A percentile compares a stretch with the other conserved stretches of the same genome.
Conservation (phyloP, 2,888 invertebrate genomes). For the Diarsia dahlii region DNA sequence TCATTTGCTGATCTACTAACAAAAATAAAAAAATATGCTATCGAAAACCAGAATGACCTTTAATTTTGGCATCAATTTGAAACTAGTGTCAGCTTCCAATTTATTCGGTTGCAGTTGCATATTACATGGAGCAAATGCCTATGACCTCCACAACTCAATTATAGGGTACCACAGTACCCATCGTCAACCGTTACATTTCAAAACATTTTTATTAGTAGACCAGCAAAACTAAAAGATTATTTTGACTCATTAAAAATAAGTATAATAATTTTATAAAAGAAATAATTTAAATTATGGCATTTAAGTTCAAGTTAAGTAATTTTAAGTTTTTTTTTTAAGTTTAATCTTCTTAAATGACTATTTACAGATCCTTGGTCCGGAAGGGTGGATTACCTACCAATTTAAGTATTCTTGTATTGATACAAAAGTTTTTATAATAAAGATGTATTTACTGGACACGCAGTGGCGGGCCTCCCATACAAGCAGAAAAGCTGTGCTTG, state of each 20-base stretch:
- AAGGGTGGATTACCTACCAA: slow-evolving; percentile 4
- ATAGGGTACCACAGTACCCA: too few species aligned
- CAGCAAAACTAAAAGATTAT: not conserved
- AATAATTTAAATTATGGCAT: slow-evolving; percentile 69
- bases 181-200: not conserved
- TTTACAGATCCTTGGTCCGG: slow-evolving; percentile 61
- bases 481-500: too few species aligned
- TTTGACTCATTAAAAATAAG: slow-evolving; percentile 30
- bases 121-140: too few species aligned
- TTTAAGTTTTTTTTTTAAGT: slow-evolving; percentile 23
- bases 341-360: slow-evolving; percentile 47
- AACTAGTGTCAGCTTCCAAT: too few species aligned
- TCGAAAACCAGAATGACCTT: too few species aligned
- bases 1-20: not conserved
- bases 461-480: too few species aligned
- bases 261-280: slow-evolving; percentile 36
- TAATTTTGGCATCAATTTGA: too few species aligned
- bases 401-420: slow-evolving; percentile 12
- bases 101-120: too few species aligned
- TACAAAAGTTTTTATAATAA: not conserved
- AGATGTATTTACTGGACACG: not conserved
- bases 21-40: not conserved
- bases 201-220: slow-evolving; percentile 12
- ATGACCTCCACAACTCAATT: too few species aligned
- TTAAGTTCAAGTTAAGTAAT: slow-evolving; percentile 45